Evolutionary conservation across 2,888 invertebrate genomes (phyloP).

Genomic region (Dromius quadrimaculatus): DNA sequence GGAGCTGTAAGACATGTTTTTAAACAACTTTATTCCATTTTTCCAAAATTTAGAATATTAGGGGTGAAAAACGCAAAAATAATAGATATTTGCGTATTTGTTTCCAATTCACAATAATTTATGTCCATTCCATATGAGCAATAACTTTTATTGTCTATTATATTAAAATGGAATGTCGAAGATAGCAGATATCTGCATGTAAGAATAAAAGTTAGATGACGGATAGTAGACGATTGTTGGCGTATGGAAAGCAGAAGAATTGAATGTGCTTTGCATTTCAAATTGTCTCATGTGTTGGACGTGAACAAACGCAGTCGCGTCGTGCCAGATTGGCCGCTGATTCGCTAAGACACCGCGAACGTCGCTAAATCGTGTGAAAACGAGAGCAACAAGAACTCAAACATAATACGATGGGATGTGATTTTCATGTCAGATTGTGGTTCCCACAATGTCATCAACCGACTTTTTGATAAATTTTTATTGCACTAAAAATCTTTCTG

Average conservation of each 20-base stretch:
- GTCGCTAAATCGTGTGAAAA: conserved; percentile 4
- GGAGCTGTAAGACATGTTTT: no score
- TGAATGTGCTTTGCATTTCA: conserved; percentile 24
- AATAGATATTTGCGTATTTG: no score
- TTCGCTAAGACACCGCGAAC: neutral
- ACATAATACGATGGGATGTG: conserved; percentile 16
- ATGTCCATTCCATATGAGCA: no score
- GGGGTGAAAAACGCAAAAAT: no score
- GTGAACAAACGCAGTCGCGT: conserved; percentile 13
- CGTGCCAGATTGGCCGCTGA: conserved; percentile 29
- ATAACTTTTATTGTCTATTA: no score
- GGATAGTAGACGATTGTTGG: neutral
- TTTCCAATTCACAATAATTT: no score
- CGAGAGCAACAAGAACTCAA: conserved; percentile 13
- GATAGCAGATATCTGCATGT: neutral
- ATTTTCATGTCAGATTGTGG: conserved; percentile 21
- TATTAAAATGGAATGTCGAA: no score
- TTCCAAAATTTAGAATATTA: no score
- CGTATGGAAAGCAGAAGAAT: conserved; percentile 6
- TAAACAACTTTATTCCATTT: no score
- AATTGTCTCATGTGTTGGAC: conserved; percentile 12
- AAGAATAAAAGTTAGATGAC: conserved; percentile 2
- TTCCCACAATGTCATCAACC: neutral
- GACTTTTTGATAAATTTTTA: conserved; percentile 5
- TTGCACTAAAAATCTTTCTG: neutral